phyloP scores from a whole-genome alignment of 2,113 vertebrate genomes.

The Hiodon tergisus region DNA sequence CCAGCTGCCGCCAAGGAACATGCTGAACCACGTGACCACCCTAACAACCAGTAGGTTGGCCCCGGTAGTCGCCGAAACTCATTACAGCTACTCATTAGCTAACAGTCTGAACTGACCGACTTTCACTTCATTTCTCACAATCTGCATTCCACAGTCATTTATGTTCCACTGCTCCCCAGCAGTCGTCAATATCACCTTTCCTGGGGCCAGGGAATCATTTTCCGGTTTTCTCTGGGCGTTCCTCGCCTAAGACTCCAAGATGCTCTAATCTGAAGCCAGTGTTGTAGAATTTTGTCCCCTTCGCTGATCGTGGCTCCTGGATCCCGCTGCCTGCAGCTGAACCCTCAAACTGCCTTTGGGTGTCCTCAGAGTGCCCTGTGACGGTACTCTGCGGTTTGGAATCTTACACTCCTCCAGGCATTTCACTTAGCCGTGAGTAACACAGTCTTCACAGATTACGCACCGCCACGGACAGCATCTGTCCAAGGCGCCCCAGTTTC shows the following conservation, averaged over 20 bases:
- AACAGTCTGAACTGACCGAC: too few relatives aligned
- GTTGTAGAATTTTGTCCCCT: background rate
- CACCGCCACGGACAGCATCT: constrained; percentile 23
- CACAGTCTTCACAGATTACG: constrained; percentile 15
- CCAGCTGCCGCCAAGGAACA: too few relatives aligned
- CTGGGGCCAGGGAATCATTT: background rate
- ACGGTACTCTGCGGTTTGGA: background rate
- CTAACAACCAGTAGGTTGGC: too few relatives aligned
- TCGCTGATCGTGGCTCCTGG: background rate
- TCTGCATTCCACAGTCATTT: background rate
- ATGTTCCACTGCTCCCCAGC: background rate
- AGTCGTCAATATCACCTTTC: background rate
- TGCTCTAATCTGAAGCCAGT: background rate
- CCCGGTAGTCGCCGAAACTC: too few relatives aligned
- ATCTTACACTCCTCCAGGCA: background rate
- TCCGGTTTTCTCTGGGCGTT: background rate
- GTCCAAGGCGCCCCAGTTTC: background rate
- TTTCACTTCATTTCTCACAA: too few relatives aligned
- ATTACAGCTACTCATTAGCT: too few relatives aligned
- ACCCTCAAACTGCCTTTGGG: background rate
- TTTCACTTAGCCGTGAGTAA: background rate
- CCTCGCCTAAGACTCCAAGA: background rate
- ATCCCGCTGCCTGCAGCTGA: background rate
- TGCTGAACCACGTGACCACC: too few relatives aligned
- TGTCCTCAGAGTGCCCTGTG: background rate